Evolutionary conservation across 2,797 vertebrate species (phyloP), one percentile per base, ranked within the genome.

Genomic region (Amblyopsis hoosieri): DNA sequence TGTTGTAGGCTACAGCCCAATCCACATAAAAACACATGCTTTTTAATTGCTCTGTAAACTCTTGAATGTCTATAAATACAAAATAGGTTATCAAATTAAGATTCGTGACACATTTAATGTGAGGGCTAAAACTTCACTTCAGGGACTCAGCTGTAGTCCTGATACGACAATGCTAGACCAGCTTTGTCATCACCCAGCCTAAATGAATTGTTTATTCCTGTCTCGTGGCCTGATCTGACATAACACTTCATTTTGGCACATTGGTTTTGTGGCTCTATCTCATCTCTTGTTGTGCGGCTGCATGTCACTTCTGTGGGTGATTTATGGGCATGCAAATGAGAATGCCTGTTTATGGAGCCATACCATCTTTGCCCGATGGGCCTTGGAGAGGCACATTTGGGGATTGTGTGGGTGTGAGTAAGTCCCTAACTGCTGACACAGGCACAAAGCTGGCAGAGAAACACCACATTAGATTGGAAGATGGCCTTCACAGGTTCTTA

Each of bases 311-410:
- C 62, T 60, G 51, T 72, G 79, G 81, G 83, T 89, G 90, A 92
- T 92, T 88, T 90, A 90, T 91, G 79, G 79, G 65, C 74, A 91
- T 91, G 89, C 78, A 90, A 90, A 92, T 88, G 66, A 85, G 73
- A 74, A 71, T 85, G 84, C 85, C 84, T 85, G 85, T 75, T 81
- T 70, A 72, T 71, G 77, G 77, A 84, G 85, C 85, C 74, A 72
- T 67, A 79, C 71, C 62, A 79, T 77, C 74, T 74, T 80, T 80
- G 81, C 83, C 81, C 74, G 63, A 57, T 74, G 72, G 80, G 78
- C 67, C 88, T 76, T 10, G 56, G 75, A 84, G 82, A 64, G 54
- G 71, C 67, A 72, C 66, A 62, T n/a, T 11, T 7, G 6, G 61
- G 75, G 81, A 73, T 10, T 14, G 47, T 57, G 67, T 80, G 85